Evolutionary conservation across 2,797 vertebrate species (phyloP), one percentile per base, ranked within the genome.

Genomic region (Amphiprion clarkii): DNA sequence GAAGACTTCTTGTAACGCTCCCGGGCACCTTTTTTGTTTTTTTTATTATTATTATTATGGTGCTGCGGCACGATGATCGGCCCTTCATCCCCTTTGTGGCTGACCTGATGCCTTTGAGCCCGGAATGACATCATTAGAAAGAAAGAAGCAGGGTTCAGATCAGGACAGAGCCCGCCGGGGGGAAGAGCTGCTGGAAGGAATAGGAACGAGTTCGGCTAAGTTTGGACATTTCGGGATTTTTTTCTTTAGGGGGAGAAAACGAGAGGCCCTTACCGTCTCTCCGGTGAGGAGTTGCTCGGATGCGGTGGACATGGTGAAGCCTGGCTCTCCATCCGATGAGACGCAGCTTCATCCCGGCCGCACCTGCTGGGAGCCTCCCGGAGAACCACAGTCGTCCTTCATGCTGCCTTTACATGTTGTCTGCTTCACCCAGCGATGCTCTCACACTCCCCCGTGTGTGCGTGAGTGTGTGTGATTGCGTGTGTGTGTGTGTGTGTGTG

Each of bases 221-320:
- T 93, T 92, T 84, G 68, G 25, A 33, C 31, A 66, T 55, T 72
- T 48, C 25, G 23, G 59, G 57, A 76, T 58, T 29, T 9, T 9
- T 36, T 36, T 10, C 8, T 36, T 23, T 9, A 36, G 33, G 2
- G 14, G 2, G 66, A 63, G 71, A 49, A 69, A 36, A 12, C 1
- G 33, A 11, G 66, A 13, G 59, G 81, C 84, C 70, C 93, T 93
- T 93, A 94, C 93, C 92, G 84, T 87, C 2, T 82, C 74, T 33
- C 29, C 81, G 6, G 67, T 13, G 79, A 76, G 75, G 79, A 76
- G 75, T 60, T 9, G 79, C 44, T 79, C 71, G 62, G 84, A 85
- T 67, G 88, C 84, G 64, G 64, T 39, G 74, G 76, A 51, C 87
- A 87, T 85, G 85, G 71, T 25, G 85, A 23, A 71, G 64, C 52